Percentiles rank a stretch among this genome's conserved stretches.
Conservation (phyloP, 2,888 invertebrate species). For the Pycnomerus fuliginosus region DNA sequence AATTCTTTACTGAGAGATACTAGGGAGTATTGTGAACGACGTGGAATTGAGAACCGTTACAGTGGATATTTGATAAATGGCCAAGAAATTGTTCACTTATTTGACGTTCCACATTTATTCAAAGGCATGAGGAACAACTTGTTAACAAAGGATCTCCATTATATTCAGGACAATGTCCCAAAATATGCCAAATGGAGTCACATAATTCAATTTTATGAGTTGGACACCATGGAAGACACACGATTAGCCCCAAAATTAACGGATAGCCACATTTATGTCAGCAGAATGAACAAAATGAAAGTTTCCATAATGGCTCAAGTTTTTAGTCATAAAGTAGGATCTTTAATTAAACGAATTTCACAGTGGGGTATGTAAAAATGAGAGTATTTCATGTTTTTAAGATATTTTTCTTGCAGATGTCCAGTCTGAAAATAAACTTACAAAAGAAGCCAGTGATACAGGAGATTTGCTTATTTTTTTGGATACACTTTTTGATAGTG, state of each 20-base stretch:
- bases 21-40: constrained; percentile 10
- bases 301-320: background rate
- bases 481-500: background rate
- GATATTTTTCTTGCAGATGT: background rate
- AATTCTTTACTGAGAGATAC: constrained; percentile 24
- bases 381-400: background rate
- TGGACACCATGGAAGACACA: background rate
- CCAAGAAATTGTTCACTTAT: constrained; percentile 27
- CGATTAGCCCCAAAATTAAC: background rate
- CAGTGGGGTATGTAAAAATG: background rate
- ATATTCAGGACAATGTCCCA: constrained; percentile 1
- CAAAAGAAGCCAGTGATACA: background rate
- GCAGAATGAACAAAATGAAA: background rate
- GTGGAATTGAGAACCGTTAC: constrained; percentile 10
- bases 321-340: background rate
- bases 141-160: constrained; percentile 20
- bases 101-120: constrained; percentile 27
- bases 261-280: background rate
- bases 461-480: background rate
- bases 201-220: background rate
- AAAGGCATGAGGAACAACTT: constrained; percentile 28
- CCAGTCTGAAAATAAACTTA: background rate
- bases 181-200: background rate
- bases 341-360: background rate
- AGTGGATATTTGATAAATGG: constrained; percentile 21